Conservation (phyloP, 2,888 invertebrate genomes). For the Platypus cylindrus region DNA sequence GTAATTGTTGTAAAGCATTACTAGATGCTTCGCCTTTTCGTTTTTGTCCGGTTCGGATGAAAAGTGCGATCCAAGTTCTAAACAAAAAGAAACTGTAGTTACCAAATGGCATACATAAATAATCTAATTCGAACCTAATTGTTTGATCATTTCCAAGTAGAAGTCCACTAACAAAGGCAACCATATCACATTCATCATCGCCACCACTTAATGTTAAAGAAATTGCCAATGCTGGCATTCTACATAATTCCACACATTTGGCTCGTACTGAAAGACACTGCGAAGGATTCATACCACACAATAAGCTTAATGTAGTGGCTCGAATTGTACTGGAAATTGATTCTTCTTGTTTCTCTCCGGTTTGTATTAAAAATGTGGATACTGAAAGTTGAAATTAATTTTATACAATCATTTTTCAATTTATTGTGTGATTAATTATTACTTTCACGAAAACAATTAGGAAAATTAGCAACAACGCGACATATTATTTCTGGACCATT, state of each 20-base stretch:
- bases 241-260: conserved; percentile 78
- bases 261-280: conserved; percentile 74
- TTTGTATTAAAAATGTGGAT: conserved; percentile 69
- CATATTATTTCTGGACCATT: conserved; percentile 84
- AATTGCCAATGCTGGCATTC: conserved; percentile 81
- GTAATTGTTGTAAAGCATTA: conserved; percentile 52
- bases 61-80: conserved; percentile 86
- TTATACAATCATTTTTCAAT: background rate
- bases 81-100: conserved; percentile 7
- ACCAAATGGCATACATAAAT: background rate
- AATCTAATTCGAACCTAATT: conserved; percentile 33
- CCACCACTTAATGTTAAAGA: conserved; percentile 48
- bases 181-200: conserved; percentile 30
- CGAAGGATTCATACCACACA: conserved; percentile 83
- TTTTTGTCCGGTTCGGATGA: conserved; percentile 77
- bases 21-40: conserved; percentile 62
- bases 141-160: conserved; percentile 77
- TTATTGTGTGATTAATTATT: conserved; percentile 7
- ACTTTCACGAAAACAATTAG: conserved; percentile 86
- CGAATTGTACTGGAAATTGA: conserved; percentile 64
- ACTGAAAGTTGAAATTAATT: conserved; percentile 40
- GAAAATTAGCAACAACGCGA: conserved; percentile 86
- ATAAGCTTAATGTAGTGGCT: conserved; percentile 58
- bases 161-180: conserved; percentile 62
- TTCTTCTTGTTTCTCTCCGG: conserved; percentile 86